Evolutionary conservation across 1,140 invertebrate genomes (phyloP).

Genomic region (Ceratoteleas bidentatus): DNA sequence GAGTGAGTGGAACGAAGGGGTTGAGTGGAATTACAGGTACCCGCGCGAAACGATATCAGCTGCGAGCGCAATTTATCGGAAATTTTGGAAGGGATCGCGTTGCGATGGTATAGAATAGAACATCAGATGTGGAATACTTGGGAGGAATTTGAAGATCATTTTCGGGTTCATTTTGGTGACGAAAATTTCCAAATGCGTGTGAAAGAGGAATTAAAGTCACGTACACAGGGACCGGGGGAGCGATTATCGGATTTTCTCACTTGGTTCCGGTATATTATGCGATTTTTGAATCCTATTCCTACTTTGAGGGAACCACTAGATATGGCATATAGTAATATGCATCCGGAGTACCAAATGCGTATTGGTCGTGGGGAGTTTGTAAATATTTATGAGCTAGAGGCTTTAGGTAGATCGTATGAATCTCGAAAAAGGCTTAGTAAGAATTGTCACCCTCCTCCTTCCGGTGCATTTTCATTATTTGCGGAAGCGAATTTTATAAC

Average conservation of each 20-base stretch:
- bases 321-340: too few relatives aligned
- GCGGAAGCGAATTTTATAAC: too few relatives aligned
- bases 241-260: not conserved
- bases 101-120: conserved; percentile 12
- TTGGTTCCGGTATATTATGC: conserved; percentile 2
- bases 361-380: too few relatives aligned
- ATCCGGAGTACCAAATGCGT: too few relatives aligned
- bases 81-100: not conserved
- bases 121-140: conserved; percentile 1
- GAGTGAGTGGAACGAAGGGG: too few relatives aligned
- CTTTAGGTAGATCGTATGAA: conserved; percentile 7
- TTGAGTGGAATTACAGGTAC: too few relatives aligned
- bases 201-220: not conserved
- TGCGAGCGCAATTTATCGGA: too few relatives aligned
- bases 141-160: not conserved
- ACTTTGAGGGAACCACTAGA: not conserved
- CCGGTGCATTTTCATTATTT: too few relatives aligned
- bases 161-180: not conserved
- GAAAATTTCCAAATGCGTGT: not conserved
- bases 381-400: conserved; percentile 20
- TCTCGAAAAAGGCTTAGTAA: too few relatives aligned
- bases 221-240: not conserved
- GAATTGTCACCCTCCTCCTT: too few relatives aligned
- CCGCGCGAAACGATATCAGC: too few relatives aligned
- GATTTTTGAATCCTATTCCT: not conserved